A percentile compares a stretch with the other conserved stretches of the same genome.
Conservation (phyloP, 2,888 invertebrate genomes). For the Mechanitis messenoides region DNA sequence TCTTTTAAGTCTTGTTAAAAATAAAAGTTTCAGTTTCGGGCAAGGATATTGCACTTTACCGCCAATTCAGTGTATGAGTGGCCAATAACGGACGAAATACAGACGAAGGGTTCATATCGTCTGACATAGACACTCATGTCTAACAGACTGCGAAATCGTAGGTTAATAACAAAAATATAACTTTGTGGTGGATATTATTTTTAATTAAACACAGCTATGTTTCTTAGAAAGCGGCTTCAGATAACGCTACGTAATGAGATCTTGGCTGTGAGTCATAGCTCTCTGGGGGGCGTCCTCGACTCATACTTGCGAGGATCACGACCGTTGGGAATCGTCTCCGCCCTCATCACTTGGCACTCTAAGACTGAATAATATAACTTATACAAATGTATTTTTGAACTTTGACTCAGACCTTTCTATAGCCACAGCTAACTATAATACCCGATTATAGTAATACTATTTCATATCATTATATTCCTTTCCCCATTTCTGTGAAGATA, state of each 20-base stretch:
- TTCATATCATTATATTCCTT: too few relatives aligned
- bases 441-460: too few relatives aligned
- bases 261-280: constrained; percentile 59
- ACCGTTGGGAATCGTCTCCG: constrained; percentile 53
- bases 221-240: constrained; percentile 47
- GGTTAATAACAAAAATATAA: constrained; percentile 13
- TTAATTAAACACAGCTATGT: constrained; percentile 48
- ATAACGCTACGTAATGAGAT: constrained; percentile 62
- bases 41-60: constrained; percentile 63
- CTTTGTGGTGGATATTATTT: constrained; percentile 28
- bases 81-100: constrained; percentile 57
- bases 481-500: too few relatives aligned
- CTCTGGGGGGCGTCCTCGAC: constrained; percentile 50
- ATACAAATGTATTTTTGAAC: constrained; percentile 16
- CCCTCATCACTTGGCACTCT: constrained; percentile 37
- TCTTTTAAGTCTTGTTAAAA: constrained; percentile 8
- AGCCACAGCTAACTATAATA: neutral
- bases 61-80: constrained; percentile 58
- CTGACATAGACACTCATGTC: constrained; percentile 19
- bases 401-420: constrained; percentile 9
- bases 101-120: constrained; percentile 50
- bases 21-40: constrained; percentile 40
- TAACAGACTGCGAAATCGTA: constrained; percentile 15
- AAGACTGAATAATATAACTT: constrained; percentile 24
- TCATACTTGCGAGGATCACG: constrained; percentile 61